These are phyloP conservation scores for Papilio polyxenes DNA, from an alignment of 1,140 invertebrate species.

Conservation along the genomic window DNA sequence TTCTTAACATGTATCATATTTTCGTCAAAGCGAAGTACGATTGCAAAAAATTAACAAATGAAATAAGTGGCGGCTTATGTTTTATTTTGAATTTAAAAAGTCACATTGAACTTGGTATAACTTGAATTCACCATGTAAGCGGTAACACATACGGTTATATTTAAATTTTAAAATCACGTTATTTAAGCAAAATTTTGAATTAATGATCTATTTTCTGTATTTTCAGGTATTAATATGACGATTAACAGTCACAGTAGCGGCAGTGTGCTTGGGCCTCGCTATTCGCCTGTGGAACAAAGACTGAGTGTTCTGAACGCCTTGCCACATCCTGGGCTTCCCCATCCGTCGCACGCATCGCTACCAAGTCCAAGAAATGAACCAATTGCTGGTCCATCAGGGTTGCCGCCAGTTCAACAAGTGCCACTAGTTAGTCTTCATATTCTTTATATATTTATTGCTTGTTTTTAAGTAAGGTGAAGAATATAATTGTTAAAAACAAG, in stretches of 20 bases:
- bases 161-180: not conserved
- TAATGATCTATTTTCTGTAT: constrained; percentile 23
- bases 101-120: not conserved
- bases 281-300: constrained; percentile 76
- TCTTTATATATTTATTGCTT: constrained; percentile 39
- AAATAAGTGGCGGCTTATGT: not conserved
- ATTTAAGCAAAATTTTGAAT: not conserved
- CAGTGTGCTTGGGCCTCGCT: constrained; percentile 63
- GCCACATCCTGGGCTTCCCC: constrained; percentile 72
- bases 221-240: constrained; percentile 80
- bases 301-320: constrained; percentile 69
- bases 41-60: not conserved
- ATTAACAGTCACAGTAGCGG: constrained; percentile 76
- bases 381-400: constrained; percentile 87
- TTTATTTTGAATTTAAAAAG: not conserved
- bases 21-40: not conserved
- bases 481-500: too few relatives aligned
- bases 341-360: constrained; percentile 65
- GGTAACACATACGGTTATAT: not conserved
- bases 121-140: not conserved
- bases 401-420: constrained; percentile 92
- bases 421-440: constrained; percentile 85
- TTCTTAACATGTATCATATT: not conserved
- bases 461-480: not conserved
- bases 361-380: constrained; percentile 86